phyloP scores from a whole-genome alignment of 2,113 vertebrate genomes.

The Alouatta palliata region DNA sequence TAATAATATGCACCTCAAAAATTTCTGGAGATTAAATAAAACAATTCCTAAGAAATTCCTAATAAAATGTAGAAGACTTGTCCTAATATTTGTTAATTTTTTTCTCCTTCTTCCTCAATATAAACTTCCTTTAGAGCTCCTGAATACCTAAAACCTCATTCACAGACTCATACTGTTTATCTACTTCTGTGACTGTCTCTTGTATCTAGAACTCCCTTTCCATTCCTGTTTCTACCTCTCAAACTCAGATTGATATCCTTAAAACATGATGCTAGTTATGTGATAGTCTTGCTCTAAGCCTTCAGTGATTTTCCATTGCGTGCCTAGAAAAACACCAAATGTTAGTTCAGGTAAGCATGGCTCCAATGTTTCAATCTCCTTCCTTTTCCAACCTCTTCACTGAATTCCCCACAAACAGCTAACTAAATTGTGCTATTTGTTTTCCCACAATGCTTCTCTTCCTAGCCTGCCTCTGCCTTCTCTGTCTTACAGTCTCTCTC shows the following conservation, averaged over 20 bases:
- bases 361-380: background rate
- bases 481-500: background rate
- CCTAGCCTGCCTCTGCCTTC: background rate
- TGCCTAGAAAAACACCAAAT: background rate
- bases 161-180: background rate
- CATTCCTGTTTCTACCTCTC: background rate
- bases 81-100: background rate
- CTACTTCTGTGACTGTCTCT: background rate
- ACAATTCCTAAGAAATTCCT: background rate
- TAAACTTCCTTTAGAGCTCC: background rate
- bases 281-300: background rate
- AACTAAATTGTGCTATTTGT: background rate
- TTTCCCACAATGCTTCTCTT: background rate
- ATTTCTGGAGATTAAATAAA: conserved; percentile 13
- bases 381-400: background rate
- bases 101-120: conserved; percentile 22
- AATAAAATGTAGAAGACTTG: background rate
- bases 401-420: background rate
- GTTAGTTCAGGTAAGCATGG: background rate
- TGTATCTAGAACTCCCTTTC: background rate
- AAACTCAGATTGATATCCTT: background rate
- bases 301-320: background rate
- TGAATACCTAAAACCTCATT: background rate
- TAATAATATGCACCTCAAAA: background rate
- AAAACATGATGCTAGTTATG: background rate